phyloP scores from a whole-genome alignment of 1,140 invertebrate species.

The Plutomurus gul region DNA sequence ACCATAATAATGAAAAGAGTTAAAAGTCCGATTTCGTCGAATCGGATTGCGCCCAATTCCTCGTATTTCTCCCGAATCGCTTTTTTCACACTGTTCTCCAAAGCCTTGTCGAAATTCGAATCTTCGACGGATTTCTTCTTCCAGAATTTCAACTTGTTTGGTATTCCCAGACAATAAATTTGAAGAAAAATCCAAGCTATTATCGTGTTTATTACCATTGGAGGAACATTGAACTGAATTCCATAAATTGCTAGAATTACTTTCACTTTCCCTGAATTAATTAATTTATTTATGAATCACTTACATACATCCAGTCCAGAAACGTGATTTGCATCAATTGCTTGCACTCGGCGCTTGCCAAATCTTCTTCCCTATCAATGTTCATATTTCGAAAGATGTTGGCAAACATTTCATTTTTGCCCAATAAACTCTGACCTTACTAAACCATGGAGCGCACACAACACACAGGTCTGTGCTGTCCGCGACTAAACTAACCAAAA shows the following conservation, averaged over 20 bases:
- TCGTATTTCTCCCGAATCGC: slow-evolving; percentile 72
- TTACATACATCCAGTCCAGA: slow-evolving; percentile 65
- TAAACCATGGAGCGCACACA: too few species aligned
- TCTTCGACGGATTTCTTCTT: background rate
- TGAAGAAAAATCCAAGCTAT: slow-evolving; percentile 70
- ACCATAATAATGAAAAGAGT: slow-evolving; percentile 77
- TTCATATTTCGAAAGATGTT: background rate
- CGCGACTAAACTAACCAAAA: too few species aligned
- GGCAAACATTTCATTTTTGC: background rate
- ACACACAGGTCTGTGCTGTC: too few species aligned
- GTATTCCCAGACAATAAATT: slow-evolving; percentile 74
- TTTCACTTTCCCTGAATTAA: background rate
- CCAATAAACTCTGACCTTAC: too few species aligned
- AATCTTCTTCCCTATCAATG: slow-evolving; percentile 32
- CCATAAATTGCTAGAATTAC: background rate
- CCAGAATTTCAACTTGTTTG: slow-evolving; percentile 35
- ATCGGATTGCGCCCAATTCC: slow-evolving; percentile 76
- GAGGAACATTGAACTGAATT: slow-evolving; percentile 64
- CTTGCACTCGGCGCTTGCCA: slow-evolving; percentile 33
- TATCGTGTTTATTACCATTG: slow-evolving; percentile 73
- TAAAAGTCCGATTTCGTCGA: slow-evolving; percentile 77
- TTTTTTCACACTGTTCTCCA: slow-evolving; percentile 57
- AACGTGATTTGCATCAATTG: slow-evolving; percentile 46
- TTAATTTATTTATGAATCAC: too few species aligned
- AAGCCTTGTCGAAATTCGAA: slow-evolving; percentile 7